A percentile compares a stretch with the other conserved stretches of the same genome.
Conservation (phyloP, 2,888 invertebrate genomes). For the Lamellibrachia satsuma region DNA sequence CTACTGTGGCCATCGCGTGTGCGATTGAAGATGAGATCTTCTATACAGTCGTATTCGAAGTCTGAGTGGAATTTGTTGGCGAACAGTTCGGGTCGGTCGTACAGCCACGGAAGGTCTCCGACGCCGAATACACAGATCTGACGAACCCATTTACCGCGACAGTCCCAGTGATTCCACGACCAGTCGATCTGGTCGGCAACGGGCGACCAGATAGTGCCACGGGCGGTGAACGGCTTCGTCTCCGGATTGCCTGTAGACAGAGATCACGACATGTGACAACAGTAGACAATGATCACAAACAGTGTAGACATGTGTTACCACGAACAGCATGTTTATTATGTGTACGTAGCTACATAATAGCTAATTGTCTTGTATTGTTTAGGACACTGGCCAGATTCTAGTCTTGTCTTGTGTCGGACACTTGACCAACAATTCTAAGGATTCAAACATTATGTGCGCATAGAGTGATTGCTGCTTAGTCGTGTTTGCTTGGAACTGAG, state of each 20-base stretch:
- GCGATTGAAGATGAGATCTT: constrained; percentile 37
- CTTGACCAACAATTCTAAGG: no score
- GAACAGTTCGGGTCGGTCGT: constrained; percentile 51
- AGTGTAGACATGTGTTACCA: no score
- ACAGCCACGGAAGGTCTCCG: constrained; percentile 49
- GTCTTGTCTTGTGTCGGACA: no score
- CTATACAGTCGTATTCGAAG: constrained; percentile 40
- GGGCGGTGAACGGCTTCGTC: constrained; percentile 36
- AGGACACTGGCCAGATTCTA: no score
- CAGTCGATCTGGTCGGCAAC: constrained; percentile 33
- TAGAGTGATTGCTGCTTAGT: no score
- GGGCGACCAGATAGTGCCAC: constrained; percentile 35
- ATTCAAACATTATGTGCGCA: no score
- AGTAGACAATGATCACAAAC: neutral
- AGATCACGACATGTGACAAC: neutral
- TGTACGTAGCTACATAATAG: no score
- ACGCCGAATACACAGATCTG: constrained; percentile 58
- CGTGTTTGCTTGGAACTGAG: no score
- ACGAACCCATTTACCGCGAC: constrained; percentile 52
- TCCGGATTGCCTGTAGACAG: constrained; percentile 38
- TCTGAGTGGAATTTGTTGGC: constrained; percentile 54
- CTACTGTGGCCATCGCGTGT: constrained; percentile 21
- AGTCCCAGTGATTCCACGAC: constrained; percentile 41
- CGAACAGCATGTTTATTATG: no score
- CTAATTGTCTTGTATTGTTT: no score